Percentiles rank a stretch among this genome's conserved stretches.
These are phyloP conservation scores for Miniopterus natalensis DNA, from an alignment of 2,113 vertebrate species.

Conservation along the genomic window DNA sequence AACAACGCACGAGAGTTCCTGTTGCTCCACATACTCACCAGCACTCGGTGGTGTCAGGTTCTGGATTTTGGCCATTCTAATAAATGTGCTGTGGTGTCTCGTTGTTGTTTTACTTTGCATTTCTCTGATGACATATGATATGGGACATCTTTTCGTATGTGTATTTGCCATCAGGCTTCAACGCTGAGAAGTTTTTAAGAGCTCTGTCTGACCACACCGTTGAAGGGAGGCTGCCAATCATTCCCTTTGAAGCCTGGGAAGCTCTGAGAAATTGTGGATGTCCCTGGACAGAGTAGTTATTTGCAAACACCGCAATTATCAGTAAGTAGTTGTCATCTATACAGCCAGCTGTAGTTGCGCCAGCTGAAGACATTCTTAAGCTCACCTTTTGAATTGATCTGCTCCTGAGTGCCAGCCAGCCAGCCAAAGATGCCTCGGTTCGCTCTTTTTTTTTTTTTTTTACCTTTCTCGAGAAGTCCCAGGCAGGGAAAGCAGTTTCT, in stretches of 20 bases:
- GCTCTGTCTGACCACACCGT: neutral
- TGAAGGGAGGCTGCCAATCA: neutral
- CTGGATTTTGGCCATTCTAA: neutral
- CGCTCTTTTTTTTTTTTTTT: neutral
- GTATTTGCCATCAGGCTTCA: neutral
- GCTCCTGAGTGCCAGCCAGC: neutral
- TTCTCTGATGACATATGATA: neutral
- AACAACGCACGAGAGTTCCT: neutral
- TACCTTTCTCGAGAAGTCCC: neutral
- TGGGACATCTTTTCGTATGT: neutral
- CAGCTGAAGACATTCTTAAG: conserved; percentile 12
- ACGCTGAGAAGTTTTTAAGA: neutral
- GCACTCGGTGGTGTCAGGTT: neutral
- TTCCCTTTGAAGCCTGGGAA: conserved; percentile 13
- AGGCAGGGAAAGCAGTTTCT: conserved; percentile 56
- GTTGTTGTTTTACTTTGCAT: neutral
- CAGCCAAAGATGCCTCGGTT: conserved; percentile 18
- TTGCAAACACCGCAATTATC: conserved; percentile 1
- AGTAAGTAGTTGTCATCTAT: conserved; percentile 23
- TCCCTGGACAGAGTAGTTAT: neutral
- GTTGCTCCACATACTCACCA: neutral
- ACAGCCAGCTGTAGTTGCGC: neutral
- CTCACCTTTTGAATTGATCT: conserved; percentile 9
- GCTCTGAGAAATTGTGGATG: neutral
- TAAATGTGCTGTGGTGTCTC: neutral